Base-by-base conservation (phyloP, 35 echinoderm and acorn worm genomes). In the Chiridota heheva region DNA sequence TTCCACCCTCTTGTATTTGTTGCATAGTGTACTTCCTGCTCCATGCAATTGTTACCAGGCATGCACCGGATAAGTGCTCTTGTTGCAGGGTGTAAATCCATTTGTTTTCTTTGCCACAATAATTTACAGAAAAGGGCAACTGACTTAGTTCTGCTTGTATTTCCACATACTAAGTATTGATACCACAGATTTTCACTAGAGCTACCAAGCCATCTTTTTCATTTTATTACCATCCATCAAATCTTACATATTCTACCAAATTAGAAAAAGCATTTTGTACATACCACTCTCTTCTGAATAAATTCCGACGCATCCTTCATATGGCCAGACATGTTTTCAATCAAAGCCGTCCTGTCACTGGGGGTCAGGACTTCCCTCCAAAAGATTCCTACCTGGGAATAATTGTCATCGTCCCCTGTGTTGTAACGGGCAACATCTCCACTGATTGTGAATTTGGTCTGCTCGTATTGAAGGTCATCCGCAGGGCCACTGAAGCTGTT, bases 241-340 rank as follows among this genome's bases (percentile, higher is more conserved):
- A 27, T 20, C 25, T 5, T 0, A 58, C 27, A 8, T 49, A 44
- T 31, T 5, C 20, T 10, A 25, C n/a, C 3, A 37, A 1, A 16
- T 42, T 15, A 25, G 44, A 17, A 20, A 41, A 2, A 24, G 25
- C 0, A n/a, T 17, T 2, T 27, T 28, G 18, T 3, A 96, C 88
- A 58, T 87, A 96, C 93, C 1, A 73, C 65, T 73, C 93, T 48
- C 65, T 91, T 90, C 73, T 96, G 93, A 53, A 96, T n/a, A 73
- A 90, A 96, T 15, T 90, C 88, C 3, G 77, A 66, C 13, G 93
- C 93, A 67, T 81, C 72, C 38, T 90, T 91, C 47, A 96, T 42
- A 51, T 96, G 93, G 1, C 83, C 84, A 18, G 93, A 87, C 63
- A 96, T 96, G 88, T 96, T 96, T 53, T 72, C 66, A 35, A 96